Percentiles rank a stretch among this genome's conserved stretches.
phyloP scores from a whole-genome alignment of 1,140 invertebrate genomes.

The Drosophila pandora region DNA sequence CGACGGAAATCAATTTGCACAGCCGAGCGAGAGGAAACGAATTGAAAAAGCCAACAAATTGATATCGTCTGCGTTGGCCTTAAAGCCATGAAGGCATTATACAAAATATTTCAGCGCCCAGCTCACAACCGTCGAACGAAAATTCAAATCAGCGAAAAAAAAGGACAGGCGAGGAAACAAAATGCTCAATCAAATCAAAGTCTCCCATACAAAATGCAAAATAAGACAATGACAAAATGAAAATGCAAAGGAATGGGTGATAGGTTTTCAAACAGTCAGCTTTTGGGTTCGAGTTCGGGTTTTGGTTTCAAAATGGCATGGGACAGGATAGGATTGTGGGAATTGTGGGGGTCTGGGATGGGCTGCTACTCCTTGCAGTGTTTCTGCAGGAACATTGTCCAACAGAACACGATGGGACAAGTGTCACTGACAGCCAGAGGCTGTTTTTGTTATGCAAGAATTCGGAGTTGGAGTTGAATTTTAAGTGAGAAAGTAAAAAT shows the following conservation, averaged over 20 bases:
- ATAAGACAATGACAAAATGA: conserved; percentile 65
- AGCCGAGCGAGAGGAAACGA: conserved; percentile 14
- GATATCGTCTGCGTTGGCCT: conserved; percentile 51
- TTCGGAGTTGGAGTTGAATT: conserved; percentile 4
- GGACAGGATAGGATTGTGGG: neutral
- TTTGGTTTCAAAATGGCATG: neutral
- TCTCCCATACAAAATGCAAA: conserved; percentile 59
- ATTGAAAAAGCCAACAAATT: conserved; percentile 55
- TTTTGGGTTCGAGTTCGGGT: neutral
- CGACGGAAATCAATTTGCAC: conserved; percentile 71
- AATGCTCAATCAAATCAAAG: conserved; percentile 81
- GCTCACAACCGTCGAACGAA: conserved; percentile 9
- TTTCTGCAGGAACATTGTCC: conserved; percentile 25
- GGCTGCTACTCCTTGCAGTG: neutral
- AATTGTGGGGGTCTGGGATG: neutral
- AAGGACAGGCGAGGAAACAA: conserved; percentile 43
- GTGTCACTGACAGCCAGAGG: conserved; percentile 44
- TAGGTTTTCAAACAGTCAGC: conserved; percentile 4
- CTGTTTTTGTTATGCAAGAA: conserved; percentile 36
- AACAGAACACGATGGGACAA: conserved; percentile 41
- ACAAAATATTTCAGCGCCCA: conserved; percentile 37
- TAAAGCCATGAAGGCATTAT: conserved; percentile 36
- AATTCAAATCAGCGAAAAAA: conserved; percentile 65
- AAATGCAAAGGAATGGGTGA: conserved; percentile 8
- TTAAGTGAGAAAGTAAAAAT: neutral